Conservation (phyloP, 2,797 vertebrate species). For the Sternotherus odoratus region DNA sequence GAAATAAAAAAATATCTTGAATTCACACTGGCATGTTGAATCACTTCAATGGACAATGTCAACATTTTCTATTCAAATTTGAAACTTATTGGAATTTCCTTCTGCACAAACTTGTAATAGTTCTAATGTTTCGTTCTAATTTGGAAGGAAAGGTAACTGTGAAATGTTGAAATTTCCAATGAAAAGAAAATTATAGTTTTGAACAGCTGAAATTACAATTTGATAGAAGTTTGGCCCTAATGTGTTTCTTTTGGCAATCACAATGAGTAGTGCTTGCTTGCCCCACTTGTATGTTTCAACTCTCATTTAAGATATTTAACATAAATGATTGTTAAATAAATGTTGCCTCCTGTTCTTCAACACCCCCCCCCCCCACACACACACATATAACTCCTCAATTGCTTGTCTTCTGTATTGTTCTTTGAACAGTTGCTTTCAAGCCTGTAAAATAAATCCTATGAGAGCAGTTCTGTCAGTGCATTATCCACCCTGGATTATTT, state of each 20-base stretch:
- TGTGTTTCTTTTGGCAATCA: not conserved
- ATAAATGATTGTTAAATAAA: not conserved
- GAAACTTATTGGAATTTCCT: not conserved
- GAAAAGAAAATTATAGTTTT: not conserved
- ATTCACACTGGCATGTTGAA: not conserved
- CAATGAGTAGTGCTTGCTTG: not conserved
- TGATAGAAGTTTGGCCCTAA: not conserved
- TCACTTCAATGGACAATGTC: not conserved
- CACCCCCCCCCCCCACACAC: not conserved
- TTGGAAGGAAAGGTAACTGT: not conserved
- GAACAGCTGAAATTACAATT: not conserved
- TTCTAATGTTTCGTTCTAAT: not conserved
- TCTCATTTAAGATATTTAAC: not conserved
- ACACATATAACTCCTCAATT: slow-evolving; percentile 1
- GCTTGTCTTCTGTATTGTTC: slow-evolving; percentile 37
- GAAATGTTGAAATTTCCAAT: not conserved
- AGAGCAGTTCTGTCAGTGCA: slow-evolving; percentile 49
- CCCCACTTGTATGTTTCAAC: not conserved
- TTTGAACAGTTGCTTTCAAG: slow-evolving; percentile 57
- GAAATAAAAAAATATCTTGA: not conserved
- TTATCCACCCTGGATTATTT: slow-evolving; percentile 67
- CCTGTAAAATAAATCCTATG: slow-evolving; percentile 46
- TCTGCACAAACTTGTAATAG: not conserved
- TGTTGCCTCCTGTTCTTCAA: not conserved
- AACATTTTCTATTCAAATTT: not conserved